A percentile compares a stretch with the other conserved stretches of the same genome.
These are phyloP conservation scores for Leptinotarsa undecemlineata DNA, from an alignment of 1,140 invertebrate species.

Conservation along the genomic window DNA sequence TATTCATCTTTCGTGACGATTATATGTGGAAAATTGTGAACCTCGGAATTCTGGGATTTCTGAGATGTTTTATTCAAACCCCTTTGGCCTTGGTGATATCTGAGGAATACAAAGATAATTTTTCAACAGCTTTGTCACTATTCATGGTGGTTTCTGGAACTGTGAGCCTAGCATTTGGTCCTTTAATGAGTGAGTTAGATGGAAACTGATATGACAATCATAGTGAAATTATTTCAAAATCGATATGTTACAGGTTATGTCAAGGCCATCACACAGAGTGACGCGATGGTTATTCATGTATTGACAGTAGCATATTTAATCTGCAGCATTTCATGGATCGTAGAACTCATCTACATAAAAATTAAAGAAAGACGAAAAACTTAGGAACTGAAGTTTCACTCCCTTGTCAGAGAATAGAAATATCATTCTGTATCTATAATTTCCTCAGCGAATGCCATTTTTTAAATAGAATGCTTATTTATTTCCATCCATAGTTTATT, in stretches of 20 bases:
- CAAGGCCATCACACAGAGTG: constrained; percentile 42
- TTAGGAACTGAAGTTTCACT: no score
- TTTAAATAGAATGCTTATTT: no score
- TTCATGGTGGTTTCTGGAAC: constrained; percentile 45
- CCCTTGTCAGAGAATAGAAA: no score
- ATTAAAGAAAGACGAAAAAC: not conserved
- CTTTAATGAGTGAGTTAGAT: constrained; percentile 42
- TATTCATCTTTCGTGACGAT: constrained; percentile 31
- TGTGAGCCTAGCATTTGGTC: constrained; percentile 38
- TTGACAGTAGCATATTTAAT: constrained; percentile 42
- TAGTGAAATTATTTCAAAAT: not conserved
- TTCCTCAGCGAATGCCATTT: no score
- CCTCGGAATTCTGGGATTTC: constrained; percentile 38
- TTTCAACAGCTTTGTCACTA: constrained; percentile 44
- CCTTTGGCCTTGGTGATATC: constrained; percentile 42
- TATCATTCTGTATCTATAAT: no score
- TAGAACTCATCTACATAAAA: constrained; percentile 41
- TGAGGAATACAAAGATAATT: constrained; percentile 42
- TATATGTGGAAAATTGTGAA: constrained; percentile 32
- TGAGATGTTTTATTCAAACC: constrained; percentile 46
- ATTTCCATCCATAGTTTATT: no score
- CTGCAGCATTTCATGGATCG: constrained; percentile 42
- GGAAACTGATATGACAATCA: not conserved
- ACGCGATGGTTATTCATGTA: constrained; percentile 48
- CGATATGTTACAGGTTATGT: constrained; percentile 41